A percentile compares a stretch with the other conserved stretches of the same genome.
These are phyloP conservation scores for Ligdia adustata DNA, from an alignment of 2,888 invertebrate genomes.

Conservation along the genomic window DNA sequence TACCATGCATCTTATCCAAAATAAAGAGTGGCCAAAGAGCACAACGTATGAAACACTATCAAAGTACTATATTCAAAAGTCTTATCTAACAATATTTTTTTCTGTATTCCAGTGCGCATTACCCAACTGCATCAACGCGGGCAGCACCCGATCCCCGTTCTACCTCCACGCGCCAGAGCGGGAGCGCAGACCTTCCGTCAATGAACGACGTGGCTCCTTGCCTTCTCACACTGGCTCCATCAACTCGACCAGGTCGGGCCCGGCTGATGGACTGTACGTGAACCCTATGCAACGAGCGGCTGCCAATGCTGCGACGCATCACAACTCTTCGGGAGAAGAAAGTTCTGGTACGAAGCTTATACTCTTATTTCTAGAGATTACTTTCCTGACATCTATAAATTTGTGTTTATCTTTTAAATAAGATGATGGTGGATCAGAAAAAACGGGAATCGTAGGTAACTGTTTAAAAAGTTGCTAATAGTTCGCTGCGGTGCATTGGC, in stretches of 20 bases:
- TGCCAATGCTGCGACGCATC: constrained; percentile 58
- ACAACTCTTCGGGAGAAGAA: constrained; percentile 74
- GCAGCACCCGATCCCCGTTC: constrained; percentile 85
- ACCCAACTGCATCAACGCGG: constrained; percentile 80
- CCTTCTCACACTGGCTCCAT: constrained; percentile 72
- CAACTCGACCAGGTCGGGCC: constrained; percentile 72
- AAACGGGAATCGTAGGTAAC: too few relatives aligned
- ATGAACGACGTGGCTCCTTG: constrained; percentile 67
- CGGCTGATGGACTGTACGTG: constrained; percentile 92
- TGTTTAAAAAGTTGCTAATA: too few relatives aligned
- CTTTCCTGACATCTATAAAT: too few relatives aligned
- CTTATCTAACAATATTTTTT: too few relatives aligned
- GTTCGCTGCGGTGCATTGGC: too few relatives aligned
- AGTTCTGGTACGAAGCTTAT: constrained; percentile 68
- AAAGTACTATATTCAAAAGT: too few relatives aligned
- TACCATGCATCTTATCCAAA: too few relatives aligned
- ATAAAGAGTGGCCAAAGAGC: too few relatives aligned
- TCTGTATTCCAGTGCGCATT: constrained; percentile 77
- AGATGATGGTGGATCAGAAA: too few relatives aligned
- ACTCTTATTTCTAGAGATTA: background rate
- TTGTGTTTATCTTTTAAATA: too few relatives aligned
- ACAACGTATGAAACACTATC: too few relatives aligned
- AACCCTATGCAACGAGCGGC: constrained; percentile 89
- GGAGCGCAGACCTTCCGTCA: constrained; percentile 58
- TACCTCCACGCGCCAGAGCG: constrained; percentile 89